Evolutionary conservation across 2,888 invertebrate genomes (phyloP), one percentile per base, ranked within the genome.

Genomic region (Oscheius sp.): DNA sequence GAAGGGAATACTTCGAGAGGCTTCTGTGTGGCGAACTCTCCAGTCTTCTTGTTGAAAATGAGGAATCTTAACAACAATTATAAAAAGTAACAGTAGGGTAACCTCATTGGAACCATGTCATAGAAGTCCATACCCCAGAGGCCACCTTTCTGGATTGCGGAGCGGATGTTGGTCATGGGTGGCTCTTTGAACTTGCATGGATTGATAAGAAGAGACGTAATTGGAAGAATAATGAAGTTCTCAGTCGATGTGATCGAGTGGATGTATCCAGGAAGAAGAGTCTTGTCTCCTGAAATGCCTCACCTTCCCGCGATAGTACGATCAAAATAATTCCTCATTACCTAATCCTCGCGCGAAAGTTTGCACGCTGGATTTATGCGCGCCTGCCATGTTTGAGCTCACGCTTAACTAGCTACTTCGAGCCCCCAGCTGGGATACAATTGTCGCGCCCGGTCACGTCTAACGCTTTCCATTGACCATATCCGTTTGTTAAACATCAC

Each of bases 181-280:
- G 87, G 87, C 64, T 86, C 86, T 77, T 87, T 87, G 83, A 88
- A 87, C 72, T 88, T 88, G 82, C 88, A 88, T 43, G 88, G 88
- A 68, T 88, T 88, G 81, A 87, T 85, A 1, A 87, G 74, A 45
- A 88, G 78, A 23, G 88, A 88, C 49, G 86, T 88, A 49, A 88
- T 80, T 27, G 88, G 88, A 9, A 88, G 73, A 55, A 88, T 84
- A 56, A 88, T 74, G 74, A 77, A 88, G 73, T 85, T 85, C 63
- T 87, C 84, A 27, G 88, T 87, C 21, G 87, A 86, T 12, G 87
- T 86, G 69, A 88, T 85, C 0, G 87, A 88, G 59, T 88, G 88
- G 52, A 88, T 82, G 73, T 88, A 88, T 68, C 88, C 87, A 35
- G 87, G 86, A 18, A 88, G 82, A 43, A 82, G 78, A 2, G 86